Conservation (phyloP, 2,797 vertebrate genomes). For the Microhierax caerulescens region DNA sequence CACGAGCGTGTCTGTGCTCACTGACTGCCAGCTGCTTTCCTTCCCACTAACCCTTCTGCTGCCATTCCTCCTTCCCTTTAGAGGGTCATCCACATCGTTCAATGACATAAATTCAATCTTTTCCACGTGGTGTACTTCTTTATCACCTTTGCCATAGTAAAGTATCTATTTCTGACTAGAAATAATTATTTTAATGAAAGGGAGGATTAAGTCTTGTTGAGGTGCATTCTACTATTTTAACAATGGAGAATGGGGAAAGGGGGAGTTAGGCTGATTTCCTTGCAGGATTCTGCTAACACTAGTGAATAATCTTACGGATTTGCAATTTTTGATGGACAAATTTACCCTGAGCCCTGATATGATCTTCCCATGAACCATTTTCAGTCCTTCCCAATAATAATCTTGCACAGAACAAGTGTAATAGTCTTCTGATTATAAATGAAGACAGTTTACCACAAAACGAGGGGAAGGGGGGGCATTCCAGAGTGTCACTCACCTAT, state of each 20-base stretch:
- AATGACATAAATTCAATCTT: background rate
- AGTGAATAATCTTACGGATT: background rate
- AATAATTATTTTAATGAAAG: background rate
- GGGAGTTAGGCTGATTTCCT: background rate
- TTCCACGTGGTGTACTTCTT: background rate
- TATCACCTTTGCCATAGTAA: accelerated
- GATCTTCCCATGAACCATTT: background rate
- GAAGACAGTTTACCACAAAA: background rate
- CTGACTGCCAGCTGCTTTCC: background rate
- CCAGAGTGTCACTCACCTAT: background rate
- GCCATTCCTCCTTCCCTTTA: background rate
- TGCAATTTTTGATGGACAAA: background rate
- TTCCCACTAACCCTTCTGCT: background rate
- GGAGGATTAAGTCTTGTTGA: background rate
- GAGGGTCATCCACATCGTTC: accelerated
- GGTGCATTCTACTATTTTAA: background rate
- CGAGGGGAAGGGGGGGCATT: accelerated
- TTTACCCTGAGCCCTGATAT: background rate
- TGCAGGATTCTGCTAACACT: background rate
- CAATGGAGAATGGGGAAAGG: accelerated
- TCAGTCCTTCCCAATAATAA: background rate
- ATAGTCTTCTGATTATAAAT: background rate
- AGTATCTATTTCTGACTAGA: background rate
- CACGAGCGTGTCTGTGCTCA: accelerated
- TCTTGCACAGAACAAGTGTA: background rate